Evolutionary conservation across 2,797 vertebrate species (phyloP).

Genomic region (Aphelocoma californica): DNA sequence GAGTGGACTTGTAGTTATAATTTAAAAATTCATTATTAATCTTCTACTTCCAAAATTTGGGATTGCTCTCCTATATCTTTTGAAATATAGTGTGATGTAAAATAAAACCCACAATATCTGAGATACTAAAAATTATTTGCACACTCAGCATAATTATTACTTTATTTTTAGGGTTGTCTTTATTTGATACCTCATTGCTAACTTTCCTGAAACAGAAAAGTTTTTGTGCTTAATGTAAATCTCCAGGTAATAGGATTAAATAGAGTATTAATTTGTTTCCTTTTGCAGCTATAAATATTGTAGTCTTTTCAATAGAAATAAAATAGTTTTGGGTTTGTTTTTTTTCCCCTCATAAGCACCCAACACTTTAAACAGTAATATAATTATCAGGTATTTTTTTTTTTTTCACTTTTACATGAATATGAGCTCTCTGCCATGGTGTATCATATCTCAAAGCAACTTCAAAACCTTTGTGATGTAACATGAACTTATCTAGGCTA

Average conservation of each 20-base stretch:
- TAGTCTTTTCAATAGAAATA: neutral
- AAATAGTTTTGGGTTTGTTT: neutral
- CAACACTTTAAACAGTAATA: neutral
- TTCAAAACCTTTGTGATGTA: neutral
- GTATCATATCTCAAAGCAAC: neutral
- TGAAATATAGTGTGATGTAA: slow-evolving; percentile 39
- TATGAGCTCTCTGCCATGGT: neutral
- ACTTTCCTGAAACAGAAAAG: slow-evolving; percentile 40
- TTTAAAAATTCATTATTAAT: slow-evolving; percentile 39
- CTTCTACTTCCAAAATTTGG: slow-evolving; percentile 33
- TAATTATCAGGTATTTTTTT: neutral
- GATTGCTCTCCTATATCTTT: slow-evolving; percentile 18
- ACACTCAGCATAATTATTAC: slow-evolving; percentile 31
- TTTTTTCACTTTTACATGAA: neutral
- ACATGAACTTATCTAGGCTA: neutral
- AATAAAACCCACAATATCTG: neutral
- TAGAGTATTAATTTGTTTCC: slow-evolving; percentile 33
- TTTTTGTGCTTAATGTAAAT: slow-evolving; percentile 42
- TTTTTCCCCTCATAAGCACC: neutral
- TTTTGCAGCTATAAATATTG: neutral
- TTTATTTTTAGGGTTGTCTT: slow-evolving; percentile 51
- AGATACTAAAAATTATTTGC: neutral
- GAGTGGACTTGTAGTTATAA: slow-evolving; percentile 5
- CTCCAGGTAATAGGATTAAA: slow-evolving; percentile 27
- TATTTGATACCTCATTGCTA: neutral